Base-by-base conservation (phyloP, 2,888 invertebrate species). In the Pachydiplax longipennis region DNA sequence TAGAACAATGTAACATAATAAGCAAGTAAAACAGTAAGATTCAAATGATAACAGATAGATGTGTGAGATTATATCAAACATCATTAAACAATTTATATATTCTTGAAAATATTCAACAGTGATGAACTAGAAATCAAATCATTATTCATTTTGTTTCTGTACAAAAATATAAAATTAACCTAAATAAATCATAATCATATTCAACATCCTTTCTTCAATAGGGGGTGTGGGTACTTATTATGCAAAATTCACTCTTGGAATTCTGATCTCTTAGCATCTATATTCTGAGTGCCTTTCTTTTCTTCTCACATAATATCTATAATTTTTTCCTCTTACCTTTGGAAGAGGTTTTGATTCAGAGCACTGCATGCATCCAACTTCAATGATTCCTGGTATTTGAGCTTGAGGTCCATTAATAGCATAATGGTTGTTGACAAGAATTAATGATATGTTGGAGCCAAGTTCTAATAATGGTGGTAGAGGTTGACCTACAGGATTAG, bases 401-500 rank as follows among this genome's bases (percentile, higher is more conserved):
- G 95, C 94, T 37, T 93, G 92, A 0, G 94, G 93, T 90, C 92
- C 92, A 48, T 92, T 92, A 12, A 92, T 53, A 0, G 92, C 91
- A 80, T 92, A 92, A 92, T 95, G 93, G 2, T 93, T 92, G 91
- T 95, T 95, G 2, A 94, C 80, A 91, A 95, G 93, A 35, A 94
- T 65, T 93, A 94, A 92, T 80, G 94, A 93, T n/a, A 94, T 91
- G 90, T 93, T 93, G 92, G 94, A 94, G n/a, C 95, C 95, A 92
- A 95, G 92, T 94, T 95, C 92, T 94, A 94, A 48, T 93, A 92
- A 61, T 1, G 91, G 44, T 6, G 92, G 92, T 44, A 91, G 40
- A 35, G 83, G 53, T 22, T 83, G 48, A 6, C 83, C 83, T 83
- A n/a, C 1, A 61, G 6, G 22, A 61, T 22, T 6, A 44, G 10